Base-by-base conservation (phyloP, 1,140 invertebrate species). In the Sinella curviseta region DNA sequence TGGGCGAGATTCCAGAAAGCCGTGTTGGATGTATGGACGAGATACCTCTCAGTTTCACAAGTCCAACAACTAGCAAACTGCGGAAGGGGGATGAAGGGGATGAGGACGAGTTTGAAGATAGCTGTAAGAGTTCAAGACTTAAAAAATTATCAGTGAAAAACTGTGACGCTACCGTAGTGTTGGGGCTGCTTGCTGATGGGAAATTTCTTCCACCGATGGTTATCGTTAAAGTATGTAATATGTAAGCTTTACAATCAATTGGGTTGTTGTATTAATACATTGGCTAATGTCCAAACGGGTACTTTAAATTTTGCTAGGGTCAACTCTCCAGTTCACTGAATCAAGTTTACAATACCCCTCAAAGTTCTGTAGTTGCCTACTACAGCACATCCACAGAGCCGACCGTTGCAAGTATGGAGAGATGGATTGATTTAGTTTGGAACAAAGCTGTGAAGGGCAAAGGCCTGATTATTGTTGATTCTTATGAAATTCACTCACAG, bases 21-120 rank as follows among this genome's bases (percentile, higher is more conserved):
- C 31, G 31, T 1, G 34, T 83, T 31, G 82, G 82, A 30, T 75
- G 65, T 34, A 78, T 83, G 78, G 83, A 84, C 75, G 82, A 85
- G 57, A 60, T 85, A 28, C 81, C 80, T 31, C 33, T 84, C n/a
- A 81, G 77, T 31, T 84, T 83, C 65, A 74, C 79, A 28, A 39
- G 60, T 34, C 78, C 73, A 31, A 55, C 65, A 26, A 30, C 74
- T 73, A 48, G n/a, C 36, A 14, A 26, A 80, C 70, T 39, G 39
- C 39, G 20, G 0, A 39, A n/a, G 3, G 14, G 20, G 34, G 1
- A 79, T 31, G 31, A 16, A 8, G n/a, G n/a, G n/a, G n/a, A n/a
- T n/a, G n/a, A n/a, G n/a, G n/a, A 48, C 20, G 39, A 48, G 39
- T 48, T 48, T 20, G 39, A 48, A 48, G 39, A 48, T 8, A 20